phyloP scores from a whole-genome alignment of 2,888 invertebrate genomes.

The Acronicta leporina region DNA sequence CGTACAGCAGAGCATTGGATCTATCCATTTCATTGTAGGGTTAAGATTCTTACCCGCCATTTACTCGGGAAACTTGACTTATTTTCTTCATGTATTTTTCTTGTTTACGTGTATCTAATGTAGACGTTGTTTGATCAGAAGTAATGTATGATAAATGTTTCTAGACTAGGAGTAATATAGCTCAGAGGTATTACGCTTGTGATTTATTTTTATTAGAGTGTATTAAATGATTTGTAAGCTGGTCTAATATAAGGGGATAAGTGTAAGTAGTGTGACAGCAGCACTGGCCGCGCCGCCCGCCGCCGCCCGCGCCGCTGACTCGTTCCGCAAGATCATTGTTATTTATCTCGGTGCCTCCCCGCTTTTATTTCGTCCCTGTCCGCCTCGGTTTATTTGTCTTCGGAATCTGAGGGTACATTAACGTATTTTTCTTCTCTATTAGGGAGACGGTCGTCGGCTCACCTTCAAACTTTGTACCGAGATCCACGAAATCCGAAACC shows the following conservation, averaged over 20 bases:
- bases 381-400: slow-evolving; percentile 87
- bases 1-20: slow-evolving; percentile 64
- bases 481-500: slow-evolving; percentile 77
- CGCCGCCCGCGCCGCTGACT: slow-evolving; percentile 47
- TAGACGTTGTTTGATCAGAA: slow-evolving; percentile 37
- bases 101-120: slow-evolving; percentile 40
- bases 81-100: slow-evolving; percentile 46
- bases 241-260: slow-evolving; percentile 69
- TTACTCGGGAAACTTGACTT: slow-evolving; percentile 43
- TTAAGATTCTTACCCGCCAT: slow-evolving; percentile 53
- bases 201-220: slow-evolving; percentile 56
- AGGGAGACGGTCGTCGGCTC: slow-evolving; percentile 83
- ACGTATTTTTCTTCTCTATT: slow-evolving; percentile 89
- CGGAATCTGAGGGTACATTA: slow-evolving; percentile 87
- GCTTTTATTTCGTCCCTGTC: slow-evolving; percentile 86
- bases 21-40: slow-evolving; percentile 61
- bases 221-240: slow-evolving; percentile 63
- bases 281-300: slow-evolving; percentile 39
- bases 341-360: slow-evolving; percentile 83
- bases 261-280: slow-evolving; percentile 72
- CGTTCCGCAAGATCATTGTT: slow-evolving; percentile 83
- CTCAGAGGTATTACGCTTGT: slow-evolving; percentile 45
- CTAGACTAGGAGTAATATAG: slow-evolving; percentile 41
- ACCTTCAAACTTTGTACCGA: slow-evolving; percentile 84
- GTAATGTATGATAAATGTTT: slow-evolving; percentile 49